These are phyloP conservation scores for Rhizomys pruinosus DNA, from an alignment of 2,113 vertebrate species.

Conservation along the genomic window DNA sequence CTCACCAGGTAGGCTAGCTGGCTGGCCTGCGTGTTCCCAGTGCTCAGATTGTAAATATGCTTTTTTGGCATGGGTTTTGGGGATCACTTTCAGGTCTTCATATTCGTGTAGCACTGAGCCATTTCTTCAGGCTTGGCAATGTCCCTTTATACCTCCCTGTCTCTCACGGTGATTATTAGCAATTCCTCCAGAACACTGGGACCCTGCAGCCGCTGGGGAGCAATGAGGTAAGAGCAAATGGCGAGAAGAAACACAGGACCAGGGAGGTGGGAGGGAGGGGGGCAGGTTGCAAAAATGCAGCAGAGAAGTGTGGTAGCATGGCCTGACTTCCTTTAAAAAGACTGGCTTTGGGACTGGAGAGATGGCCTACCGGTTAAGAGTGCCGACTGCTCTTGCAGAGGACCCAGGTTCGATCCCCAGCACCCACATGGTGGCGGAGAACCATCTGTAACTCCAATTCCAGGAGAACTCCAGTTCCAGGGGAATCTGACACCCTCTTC, in stretches of 20 bases:
- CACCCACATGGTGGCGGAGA: too few relatives aligned
- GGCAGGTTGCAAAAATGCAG: accelerated
- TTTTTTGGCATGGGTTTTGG: not conserved
- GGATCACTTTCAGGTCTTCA: not conserved
- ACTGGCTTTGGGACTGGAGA: too few relatives aligned
- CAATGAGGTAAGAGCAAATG: not conserved
- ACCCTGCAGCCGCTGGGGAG: not conserved
- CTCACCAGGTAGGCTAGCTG: not conserved
- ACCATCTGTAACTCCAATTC: too few relatives aligned
- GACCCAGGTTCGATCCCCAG: too few relatives aligned
- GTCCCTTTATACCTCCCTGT: not conserved
- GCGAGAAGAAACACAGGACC: not conserved
- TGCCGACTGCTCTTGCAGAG: too few relatives aligned
- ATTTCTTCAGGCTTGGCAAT: not conserved
- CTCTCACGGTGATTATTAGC: not conserved
- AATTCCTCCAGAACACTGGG: not conserved
- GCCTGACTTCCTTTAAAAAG: constrained; percentile 54
- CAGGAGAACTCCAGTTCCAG: too few relatives aligned
- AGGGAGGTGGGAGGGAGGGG: not conserved
- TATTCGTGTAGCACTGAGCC: too few relatives aligned
- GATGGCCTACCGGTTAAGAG: too few relatives aligned
- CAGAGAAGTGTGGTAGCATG: not conserved
- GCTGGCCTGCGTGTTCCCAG: not conserved
- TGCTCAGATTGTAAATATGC: not conserved
- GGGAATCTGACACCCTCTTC: too few relatives aligned